Base-by-base conservation (phyloP, 2,888 invertebrate genomes). In the Cerceris ruficornis region DNA sequence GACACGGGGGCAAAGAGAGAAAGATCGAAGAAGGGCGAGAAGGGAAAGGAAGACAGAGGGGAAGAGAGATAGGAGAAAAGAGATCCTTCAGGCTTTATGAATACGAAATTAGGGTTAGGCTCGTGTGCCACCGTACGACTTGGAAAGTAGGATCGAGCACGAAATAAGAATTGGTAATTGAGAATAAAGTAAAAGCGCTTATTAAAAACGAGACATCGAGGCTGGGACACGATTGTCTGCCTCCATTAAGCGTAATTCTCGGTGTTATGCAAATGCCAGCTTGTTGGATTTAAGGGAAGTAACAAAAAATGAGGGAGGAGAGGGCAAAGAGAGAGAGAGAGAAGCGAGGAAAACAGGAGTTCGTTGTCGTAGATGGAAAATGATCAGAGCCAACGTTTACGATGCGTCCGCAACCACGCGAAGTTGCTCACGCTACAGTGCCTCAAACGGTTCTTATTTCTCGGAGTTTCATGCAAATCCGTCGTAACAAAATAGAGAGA, bases 401-500 rank as follows among this genome's bases (percentile, higher is more conserved):
- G 78, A 68, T 65, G 70, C 69, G 75, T 75, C 69, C 50, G 14
- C 64, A 61, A 57, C 67, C 66, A 75, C 74, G 76, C 76, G 69
- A 72, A 72, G 42, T 50, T 60, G 68, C 78, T 77, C 69, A 66
- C 74, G 76, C 73, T 68, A 28, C 28, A 69, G 69, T 64, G 50
- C 57, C 67, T 62, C 76, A 69, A n/a, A 83, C 76, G 71, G 78
- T 28, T 59, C 55, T 77, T 68, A 79, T 79, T 79, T 73, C 79
- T 59, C 14, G 13, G 72, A 66, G 61, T 82, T 62, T 78, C 76
- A 77, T 84, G 84, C 80, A 84, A 84, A 84, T 84, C 55, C 15
- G 42, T 54, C 62, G 73, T 58, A 67, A 71, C 60, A 39, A 59
- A 60, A n/a, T 28, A 28, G 28, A 28, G 28, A 28, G 28, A 28